Percentiles rank a stretch among this genome's conserved stretches.
Evolutionary conservation across 2,888 invertebrate genomes (phyloP).

Genomic region (Hydroisotoma schaefferi): DNA sequence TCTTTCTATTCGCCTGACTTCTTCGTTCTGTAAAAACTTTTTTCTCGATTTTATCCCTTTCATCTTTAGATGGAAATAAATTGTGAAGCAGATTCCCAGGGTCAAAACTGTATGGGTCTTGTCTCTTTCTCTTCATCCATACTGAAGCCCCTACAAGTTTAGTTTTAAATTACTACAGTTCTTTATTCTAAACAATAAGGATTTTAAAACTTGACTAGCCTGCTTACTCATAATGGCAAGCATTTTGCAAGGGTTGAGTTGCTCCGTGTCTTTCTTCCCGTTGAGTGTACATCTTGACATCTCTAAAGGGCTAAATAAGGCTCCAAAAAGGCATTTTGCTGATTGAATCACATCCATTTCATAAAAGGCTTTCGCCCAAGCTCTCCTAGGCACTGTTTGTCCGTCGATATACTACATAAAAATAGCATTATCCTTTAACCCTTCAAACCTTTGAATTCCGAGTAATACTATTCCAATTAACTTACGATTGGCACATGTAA

Average conservation of each 20-base stretch:
- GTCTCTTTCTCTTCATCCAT: constrained; percentile 36
- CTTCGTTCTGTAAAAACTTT: constrained; percentile 36
- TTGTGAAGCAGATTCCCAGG: constrained; percentile 25
- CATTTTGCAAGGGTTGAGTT: constrained; percentile 31
- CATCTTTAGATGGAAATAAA: constrained; percentile 31
- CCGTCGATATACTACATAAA: constrained; percentile 30
- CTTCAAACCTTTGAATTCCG: background rate
- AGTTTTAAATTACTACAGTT: background rate
- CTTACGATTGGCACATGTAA: constrained; percentile 30
- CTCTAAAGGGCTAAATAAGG: constrained; percentile 28
- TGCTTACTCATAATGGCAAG: constrained; percentile 29
- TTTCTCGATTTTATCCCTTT: constrained; percentile 35
- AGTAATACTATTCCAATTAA: background rate
- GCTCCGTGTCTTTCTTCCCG: constrained; percentile 30
- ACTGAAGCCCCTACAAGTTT: constrained; percentile 25
- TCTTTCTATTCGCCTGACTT: constrained; percentile 35
- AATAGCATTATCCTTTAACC: no score
- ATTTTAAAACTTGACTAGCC: background rate
- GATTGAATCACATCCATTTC: constrained; percentile 33
- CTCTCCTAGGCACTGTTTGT: constrained; percentile 20
- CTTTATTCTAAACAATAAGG: constrained; percentile 6
- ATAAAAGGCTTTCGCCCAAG: constrained; percentile 36
- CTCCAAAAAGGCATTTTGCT: constrained; percentile 32
- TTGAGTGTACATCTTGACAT: constrained; percentile 32
- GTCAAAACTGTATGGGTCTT: constrained; percentile 34